phyloP scores from a whole-genome alignment of 2,888 invertebrate species.

The Mycalesis mineus region DNA sequence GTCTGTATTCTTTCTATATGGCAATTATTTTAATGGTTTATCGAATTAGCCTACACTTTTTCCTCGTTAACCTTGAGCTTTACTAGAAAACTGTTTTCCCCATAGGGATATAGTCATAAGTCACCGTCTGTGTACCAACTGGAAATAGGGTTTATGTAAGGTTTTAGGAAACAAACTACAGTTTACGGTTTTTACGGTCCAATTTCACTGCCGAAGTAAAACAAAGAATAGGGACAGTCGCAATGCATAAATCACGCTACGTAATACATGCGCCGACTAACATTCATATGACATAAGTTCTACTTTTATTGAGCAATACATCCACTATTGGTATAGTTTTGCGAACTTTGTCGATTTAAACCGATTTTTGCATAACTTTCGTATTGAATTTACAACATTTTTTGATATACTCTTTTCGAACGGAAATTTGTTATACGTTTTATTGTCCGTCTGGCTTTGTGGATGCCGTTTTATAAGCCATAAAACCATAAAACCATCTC shows the following conservation, averaged over 20 bases:
- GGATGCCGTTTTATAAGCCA: constrained; percentile 22
- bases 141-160: no score
- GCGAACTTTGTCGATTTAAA: constrained; percentile 28
- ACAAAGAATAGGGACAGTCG: not conserved
- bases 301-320: constrained; percentile 20
- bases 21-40: no score
- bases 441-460: constrained; percentile 17
- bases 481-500: constrained; percentile 23
- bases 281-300: constrained; percentile 23
- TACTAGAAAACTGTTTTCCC: not conserved
- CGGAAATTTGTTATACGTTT: constrained; percentile 14
- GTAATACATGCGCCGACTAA: not conserved
- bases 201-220: not conserved
- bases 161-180: no score
- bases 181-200: no score
- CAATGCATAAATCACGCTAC: not conserved
- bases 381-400: constrained; percentile 17
- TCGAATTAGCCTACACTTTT: no score
- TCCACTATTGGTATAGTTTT: constrained; percentile 22
- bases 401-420: constrained; percentile 17
- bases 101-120: not conserved
- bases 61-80: no score
- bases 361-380: constrained; percentile 22
- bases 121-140: not conserved
- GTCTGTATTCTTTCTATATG: no score